Conservation (phyloP, 2,113 vertebrate species). For the Gymnobelideus leadbeateri region DNA sequence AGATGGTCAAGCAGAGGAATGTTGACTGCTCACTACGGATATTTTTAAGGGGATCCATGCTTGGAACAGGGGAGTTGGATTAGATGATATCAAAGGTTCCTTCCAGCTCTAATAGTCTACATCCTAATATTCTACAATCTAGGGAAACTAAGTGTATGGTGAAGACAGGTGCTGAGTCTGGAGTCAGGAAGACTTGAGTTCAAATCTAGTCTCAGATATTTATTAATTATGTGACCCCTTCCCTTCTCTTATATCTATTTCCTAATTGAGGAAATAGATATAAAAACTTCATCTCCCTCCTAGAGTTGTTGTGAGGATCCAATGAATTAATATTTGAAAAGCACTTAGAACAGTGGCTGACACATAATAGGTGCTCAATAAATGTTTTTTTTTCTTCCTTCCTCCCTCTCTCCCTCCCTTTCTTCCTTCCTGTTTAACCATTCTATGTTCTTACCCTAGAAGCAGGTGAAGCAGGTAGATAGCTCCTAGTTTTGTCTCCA, state of each 20-base stretch:
- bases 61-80: neutral
- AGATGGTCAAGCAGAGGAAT: neutral
- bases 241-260: no score
- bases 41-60: neutral
- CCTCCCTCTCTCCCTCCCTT: neutral
- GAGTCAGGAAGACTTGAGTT: neutral
- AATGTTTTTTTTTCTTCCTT: neutral
- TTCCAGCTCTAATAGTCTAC: neutral
- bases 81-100: neutral
- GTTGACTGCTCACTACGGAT: neutral
- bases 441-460: neutral
- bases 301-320: neutral
- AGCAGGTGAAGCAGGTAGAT: neutral
- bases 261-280: neutral
- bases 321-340: neutral
- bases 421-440: neutral
- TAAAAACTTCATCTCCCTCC: neutral
- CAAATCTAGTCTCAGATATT: neutral
- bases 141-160: neutral
- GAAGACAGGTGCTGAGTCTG: neutral
- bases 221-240: neutral
- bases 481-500: neutral
- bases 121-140: neutral
- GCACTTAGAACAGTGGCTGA: neutral
- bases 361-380: neutral